These are phyloP conservation scores for Oryzias woworae DNA, from an alignment of 2,113 vertebrate species.

Conservation along the genomic window DNA sequence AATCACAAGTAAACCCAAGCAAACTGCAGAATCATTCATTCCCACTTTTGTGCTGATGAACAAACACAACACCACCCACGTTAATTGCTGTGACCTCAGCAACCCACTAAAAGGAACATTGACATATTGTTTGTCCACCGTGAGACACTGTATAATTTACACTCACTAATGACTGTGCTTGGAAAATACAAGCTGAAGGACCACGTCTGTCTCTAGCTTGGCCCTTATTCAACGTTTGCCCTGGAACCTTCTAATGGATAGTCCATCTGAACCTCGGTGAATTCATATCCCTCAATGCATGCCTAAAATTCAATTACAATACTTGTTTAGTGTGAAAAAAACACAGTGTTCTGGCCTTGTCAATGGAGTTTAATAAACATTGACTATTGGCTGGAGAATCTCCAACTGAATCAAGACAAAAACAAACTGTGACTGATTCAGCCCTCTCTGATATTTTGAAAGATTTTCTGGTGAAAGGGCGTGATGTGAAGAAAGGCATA, in stretches of 20 bases:
- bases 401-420: slow-evolving; percentile 62
- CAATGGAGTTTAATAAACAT: slow-evolving; percentile 62
- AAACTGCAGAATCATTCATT: slow-evolving; percentile 69
- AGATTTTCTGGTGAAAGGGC: slow-evolving; percentile 49
- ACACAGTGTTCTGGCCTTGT: slow-evolving; percentile 52
- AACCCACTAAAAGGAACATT: slow-evolving; percentile 77
- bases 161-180: slow-evolving; percentile 76
- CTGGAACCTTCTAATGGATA: slow-evolving; percentile 71
- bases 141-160: slow-evolving; percentile 78
- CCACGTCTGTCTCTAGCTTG: slow-evolving; percentile 71
- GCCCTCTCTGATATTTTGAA: slow-evolving; percentile 39
- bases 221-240: slow-evolving; percentile 68
- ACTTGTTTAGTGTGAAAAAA: slow-evolving; percentile 56
- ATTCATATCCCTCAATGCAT: slow-evolving; percentile 71
- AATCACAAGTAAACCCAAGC: slow-evolving; percentile 54
- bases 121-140: slow-evolving; percentile 79
- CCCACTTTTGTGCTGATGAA: slow-evolving; percentile 69
- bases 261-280: slow-evolving; percentile 70
- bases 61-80: slow-evolving; percentile 71
- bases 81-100: slow-evolving; percentile 77
- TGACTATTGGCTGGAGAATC: slow-evolving; percentile 55
- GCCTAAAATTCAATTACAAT: slow-evolving; percentile 72
- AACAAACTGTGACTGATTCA: slow-evolving; percentile 52
- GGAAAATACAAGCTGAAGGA: slow-evolving; percentile 70
- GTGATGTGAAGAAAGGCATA: slow-evolving; percentile 70